phyloP scores from a whole-genome alignment of 1,140 invertebrate species.

The Nasonia longicornis region DNA sequence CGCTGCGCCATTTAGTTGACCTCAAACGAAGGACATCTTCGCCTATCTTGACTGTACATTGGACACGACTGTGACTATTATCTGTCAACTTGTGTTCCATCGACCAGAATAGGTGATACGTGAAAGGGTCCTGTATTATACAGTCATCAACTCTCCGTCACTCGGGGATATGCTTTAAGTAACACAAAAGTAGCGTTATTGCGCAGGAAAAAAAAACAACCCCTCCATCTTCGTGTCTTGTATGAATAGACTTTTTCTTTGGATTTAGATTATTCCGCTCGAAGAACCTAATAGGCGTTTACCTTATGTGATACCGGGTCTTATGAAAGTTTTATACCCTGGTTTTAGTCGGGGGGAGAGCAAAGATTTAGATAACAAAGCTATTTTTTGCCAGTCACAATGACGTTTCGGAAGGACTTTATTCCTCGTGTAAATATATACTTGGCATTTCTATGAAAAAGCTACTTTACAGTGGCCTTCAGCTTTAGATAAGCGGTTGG shows the following conservation, averaged over 20 bases:
- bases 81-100: no score
- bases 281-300: not conserved
- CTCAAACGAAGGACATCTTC: no score
- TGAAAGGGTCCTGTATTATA: no score
- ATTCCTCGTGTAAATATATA: not conserved
- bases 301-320: not conserved
- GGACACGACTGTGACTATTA: no score
- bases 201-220: not conserved
- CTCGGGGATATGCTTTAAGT: no score
- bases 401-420: not conserved
- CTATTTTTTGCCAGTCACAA: not conserved
- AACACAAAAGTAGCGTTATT: no score
- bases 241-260: not conserved
- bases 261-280: not conserved
- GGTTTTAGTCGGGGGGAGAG: not conserved
- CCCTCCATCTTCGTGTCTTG: no score
- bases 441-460: not conserved
- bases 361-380: not conserved
- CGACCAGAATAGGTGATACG: no score
- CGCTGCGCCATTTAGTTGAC: no score
- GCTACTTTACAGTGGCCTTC: no score
- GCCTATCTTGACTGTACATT: no score
- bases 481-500: no score
- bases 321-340: not conserved
- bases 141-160: not conserved